These are phyloP conservation scores for Pseudorhombus dupliciocellatus DNA, from an alignment of 2,113 vertebrate species.

Conservation along the genomic window DNA sequence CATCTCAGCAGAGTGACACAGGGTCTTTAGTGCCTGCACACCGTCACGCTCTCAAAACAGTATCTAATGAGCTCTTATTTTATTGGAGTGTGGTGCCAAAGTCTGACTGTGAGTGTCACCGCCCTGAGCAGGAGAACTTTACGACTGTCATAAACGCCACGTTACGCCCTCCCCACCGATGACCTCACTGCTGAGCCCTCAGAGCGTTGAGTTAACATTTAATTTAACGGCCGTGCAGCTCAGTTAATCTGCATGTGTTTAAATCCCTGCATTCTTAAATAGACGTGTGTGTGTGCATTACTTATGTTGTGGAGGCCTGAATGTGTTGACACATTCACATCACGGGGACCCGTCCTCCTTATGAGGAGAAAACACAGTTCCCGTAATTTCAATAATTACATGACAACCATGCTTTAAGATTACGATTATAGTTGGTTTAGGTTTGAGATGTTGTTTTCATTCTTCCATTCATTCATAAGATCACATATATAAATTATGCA, in stretches of 20 bases:
- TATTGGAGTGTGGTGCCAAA: conserved; percentile 72
- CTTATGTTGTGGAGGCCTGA: too few relatives aligned
- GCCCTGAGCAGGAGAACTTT: conserved; percentile 53
- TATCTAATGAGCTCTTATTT: conserved; percentile 14
- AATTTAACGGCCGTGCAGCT: background rate
- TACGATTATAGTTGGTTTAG: too few relatives aligned
- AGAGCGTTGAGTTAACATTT: background rate
- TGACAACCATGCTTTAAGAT: too few relatives aligned
- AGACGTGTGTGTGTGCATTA: background rate
- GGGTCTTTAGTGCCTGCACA: conserved; percentile 3
- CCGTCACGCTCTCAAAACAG: background rate
- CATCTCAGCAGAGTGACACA: background rate
- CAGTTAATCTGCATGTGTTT: background rate
- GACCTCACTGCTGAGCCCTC: background rate
- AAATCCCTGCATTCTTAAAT: background rate
- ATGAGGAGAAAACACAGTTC: too few relatives aligned
- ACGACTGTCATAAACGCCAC: conserved; percentile 58
- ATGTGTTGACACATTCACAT: too few relatives aligned
- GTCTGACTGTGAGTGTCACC: conserved; percentile 53
- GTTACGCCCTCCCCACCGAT: conserved; percentile 1
- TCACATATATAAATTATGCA: too few relatives aligned
- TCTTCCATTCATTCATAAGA: too few relatives aligned
- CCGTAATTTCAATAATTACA: too few relatives aligned
- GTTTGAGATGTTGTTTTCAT: too few relatives aligned
- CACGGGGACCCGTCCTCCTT: too few relatives aligned